Percentiles rank a stretch among this genome's conserved stretches.
Evolutionary conservation across 2,113 vertebrate species (phyloP).

Genomic region (Ellobius talpinus): DNA sequence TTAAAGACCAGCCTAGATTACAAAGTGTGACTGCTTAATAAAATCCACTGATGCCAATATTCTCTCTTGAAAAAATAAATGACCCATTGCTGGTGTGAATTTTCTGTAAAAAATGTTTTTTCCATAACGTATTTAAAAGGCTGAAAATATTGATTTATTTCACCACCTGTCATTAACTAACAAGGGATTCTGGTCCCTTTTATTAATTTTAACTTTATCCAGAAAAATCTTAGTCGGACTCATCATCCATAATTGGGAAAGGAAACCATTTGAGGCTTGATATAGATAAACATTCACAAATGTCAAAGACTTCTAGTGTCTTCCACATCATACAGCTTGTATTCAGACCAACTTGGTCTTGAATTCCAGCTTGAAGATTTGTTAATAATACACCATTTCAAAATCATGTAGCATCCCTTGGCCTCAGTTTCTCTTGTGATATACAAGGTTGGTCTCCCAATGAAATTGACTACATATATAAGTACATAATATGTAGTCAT

Average conservation of each 20-base stretch:
- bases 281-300: slow-evolving; percentile 45
- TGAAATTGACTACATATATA: not conserved
- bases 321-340: slow-evolving; percentile 22
- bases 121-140: slow-evolving; percentile 32
- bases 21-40: not conserved
- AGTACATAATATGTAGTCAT: not conserved
- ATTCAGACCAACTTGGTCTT: not conserved
- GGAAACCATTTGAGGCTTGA: not conserved
- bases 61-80: slow-evolving; percentile 32
- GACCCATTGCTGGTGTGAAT: not conserved
- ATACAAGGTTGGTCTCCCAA: not conserved
- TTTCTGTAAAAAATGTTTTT: slow-evolving; percentile 9
- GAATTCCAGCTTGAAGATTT: slow-evolving; percentile 31
- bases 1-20: not conserved
- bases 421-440: slow-evolving; percentile 2
- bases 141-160: slow-evolving; percentile 56
- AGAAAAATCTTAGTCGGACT: slow-evolving; percentile 42
- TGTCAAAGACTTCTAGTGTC: not conserved
- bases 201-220: slow-evolving; percentile 43
- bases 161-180: not conserved
- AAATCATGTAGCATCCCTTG: not conserved
- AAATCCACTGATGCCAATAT: slow-evolving; percentile 7
- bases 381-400: not conserved
- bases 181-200: not conserved
- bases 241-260: slow-evolving; percentile 40